Conservation (phyloP, 2,113 vertebrate genomes). For the Taurulus bubalis region DNA sequence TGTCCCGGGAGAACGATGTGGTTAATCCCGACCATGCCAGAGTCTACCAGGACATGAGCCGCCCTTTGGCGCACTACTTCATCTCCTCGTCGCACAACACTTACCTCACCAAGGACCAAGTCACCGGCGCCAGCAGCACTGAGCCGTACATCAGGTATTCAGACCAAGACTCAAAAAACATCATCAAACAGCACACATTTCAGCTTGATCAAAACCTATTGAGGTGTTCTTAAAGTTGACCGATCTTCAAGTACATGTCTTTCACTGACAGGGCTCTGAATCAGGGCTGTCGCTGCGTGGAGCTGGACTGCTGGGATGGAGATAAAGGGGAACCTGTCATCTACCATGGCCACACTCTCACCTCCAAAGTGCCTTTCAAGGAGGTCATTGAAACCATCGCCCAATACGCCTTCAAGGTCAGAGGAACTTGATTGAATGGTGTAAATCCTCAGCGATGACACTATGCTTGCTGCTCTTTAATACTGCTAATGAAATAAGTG, state of each 20-base stretch:
- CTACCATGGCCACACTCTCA: slow-evolving; percentile 94
- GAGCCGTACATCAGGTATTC: slow-evolving; percentile 93
- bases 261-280: slow-evolving; percentile 86
- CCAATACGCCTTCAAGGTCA: slow-evolving; percentile 91
- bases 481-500: slow-evolving; percentile 25
- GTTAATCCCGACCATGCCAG: slow-evolving; percentile 85
- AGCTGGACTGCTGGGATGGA: slow-evolving; percentile 98
- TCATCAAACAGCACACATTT: background rate
- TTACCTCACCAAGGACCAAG: slow-evolving; percentile 94
- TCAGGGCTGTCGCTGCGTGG: slow-evolving; percentile 96
- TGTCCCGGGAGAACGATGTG: slow-evolving; percentile 90
- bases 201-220: background rate
- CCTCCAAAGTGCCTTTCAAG: slow-evolving; percentile 94
- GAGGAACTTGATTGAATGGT: background rate
- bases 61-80: slow-evolving; percentile 92
- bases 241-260: background rate
- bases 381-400: slow-evolving; percentile 92
- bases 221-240: background rate
- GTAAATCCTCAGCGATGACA: slow-evolving; percentile 14
- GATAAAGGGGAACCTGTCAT: slow-evolving; percentile 91
- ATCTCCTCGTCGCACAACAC: slow-evolving; percentile 98
- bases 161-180: background rate
- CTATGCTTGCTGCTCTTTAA: background rate
- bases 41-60: slow-evolving; percentile 93
- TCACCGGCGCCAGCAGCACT: slow-evolving; percentile 92